Base-by-base conservation (phyloP, 2,113 vertebrate genomes). In the Microtus ochrogaster region DNA sequence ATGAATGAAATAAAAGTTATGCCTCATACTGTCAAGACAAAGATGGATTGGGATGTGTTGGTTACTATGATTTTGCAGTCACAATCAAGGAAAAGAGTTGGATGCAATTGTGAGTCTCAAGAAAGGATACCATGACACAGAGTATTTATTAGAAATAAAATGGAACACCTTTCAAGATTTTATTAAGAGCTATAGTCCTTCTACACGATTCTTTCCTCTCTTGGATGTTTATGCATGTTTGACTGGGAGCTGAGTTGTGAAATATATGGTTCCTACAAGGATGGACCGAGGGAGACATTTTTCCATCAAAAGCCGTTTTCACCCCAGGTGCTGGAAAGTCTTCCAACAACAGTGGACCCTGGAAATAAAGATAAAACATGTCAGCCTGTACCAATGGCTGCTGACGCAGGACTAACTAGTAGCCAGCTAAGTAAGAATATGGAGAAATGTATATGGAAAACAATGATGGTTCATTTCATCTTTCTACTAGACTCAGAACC, bases 61-160 rank as follows among this genome's bases (percentile, higher is more conserved):
- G 47, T 66, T 91, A 96, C 89, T 95, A 96, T 68, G 58, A 86
- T 68, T 96, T 91, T 83, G 89, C 55, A 89, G 89, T 91, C 33
- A 13, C 6, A 79, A 91, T 94, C 94, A 89, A 94, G 88, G 94
- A 82, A 93, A 95, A 94, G 91, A 91, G 92, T 97, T 93, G 93
- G 81, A 92, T 84, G 93, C 82, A 92, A 95, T 95, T 96, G 97
- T 95, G 91, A 73, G 82, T 97, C 85, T 97, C 95, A 96, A 97
- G 91, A 96, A 97, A 97, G 96, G 94, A 94, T 95, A 95, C 86
- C 79, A 91, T 0, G 5, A 79, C 68, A 94, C 14, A 30, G 94
- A 97, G 74, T 91, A 97, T 97, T 97, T 98, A 98, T 98, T 97
- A 93, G 97, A 97, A 97, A 84, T 92, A 97, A 97, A 97, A 97